Evolutionary conservation across 2,797 vertebrate genomes (phyloP), one percentile per base, ranked within the genome.

Genomic region (Acridotheres tristis): DNA sequence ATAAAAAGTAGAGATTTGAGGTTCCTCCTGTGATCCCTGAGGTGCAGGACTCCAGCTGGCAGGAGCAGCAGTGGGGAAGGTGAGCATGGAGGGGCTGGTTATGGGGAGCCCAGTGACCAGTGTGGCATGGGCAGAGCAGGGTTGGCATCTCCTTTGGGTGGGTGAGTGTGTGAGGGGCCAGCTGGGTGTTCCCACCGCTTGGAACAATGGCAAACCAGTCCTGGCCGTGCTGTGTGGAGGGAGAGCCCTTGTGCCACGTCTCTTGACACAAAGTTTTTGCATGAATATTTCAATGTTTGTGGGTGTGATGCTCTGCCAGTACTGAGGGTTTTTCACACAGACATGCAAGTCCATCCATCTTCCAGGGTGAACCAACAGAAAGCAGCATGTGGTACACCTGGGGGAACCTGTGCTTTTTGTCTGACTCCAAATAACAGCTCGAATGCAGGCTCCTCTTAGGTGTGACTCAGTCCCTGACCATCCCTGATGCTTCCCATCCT

Each of bases 201-300:
- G 40, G 66, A 43, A 34, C 17, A 58, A 3, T 6, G 27, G 47
- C 27, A 67, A 20, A 36, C 19, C 30, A 53, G 40, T 43, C 48
- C 77, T 26, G 57, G n/a, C 7, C 30, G 20, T 4, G 10, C 5
- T 63, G 13, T 25, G 19, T 27, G 65, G 55, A 43, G 78, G 73
- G 23, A 69, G 51, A 66, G 34, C 4, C 16, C 38, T 40, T 76
- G 34, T 11, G 40, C 48, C 82, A 19, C 23, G 25, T 32, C 8
- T 16, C 32, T 13, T 27, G n/a, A 77, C 15, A 25, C 0, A 11
- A 80, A 7, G 3, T 3, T 84, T 86, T 77, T 76, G 10, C 25
- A 19, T 10, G 16, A 63, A 29, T 59, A 20, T 38, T 74, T 71
- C 36, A 58, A 25, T 0, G 0, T 54, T 45, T 1, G 0, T 34